Conservation (phyloP, 2,797 vertebrate genomes). For the Paratrypauchen microcephalus region DNA sequence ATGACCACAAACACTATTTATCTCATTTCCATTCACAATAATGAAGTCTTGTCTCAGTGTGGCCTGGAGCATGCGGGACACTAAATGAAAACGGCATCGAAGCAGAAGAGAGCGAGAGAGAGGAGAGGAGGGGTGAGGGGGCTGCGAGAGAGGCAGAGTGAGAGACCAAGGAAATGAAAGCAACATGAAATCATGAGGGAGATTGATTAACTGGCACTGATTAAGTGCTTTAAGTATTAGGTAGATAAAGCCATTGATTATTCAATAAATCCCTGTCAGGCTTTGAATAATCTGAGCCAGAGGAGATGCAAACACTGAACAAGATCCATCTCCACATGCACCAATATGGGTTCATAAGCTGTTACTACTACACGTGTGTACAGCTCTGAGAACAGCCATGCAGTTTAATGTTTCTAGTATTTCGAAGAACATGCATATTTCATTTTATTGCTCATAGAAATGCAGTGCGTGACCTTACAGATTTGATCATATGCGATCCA, state of each 20-base stretch:
- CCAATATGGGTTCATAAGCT: constrained; percentile 36
- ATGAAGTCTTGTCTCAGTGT: constrained; percentile 36
- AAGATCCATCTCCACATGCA: constrained; percentile 63
- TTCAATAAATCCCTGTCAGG: constrained; percentile 85
- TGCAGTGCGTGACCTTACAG: neutral
- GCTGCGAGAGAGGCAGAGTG: constrained; percentile 23
- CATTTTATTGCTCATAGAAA: no score
- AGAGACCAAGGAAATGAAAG: constrained; percentile 68
- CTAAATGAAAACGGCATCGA: constrained; percentile 15
- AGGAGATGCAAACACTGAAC: constrained; percentile 77
- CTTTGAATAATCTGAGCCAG: constrained; percentile 69
- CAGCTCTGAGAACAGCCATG: neutral
- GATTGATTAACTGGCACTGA: constrained; percentile 87
- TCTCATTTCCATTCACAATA: constrained; percentile 43
- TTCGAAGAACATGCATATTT: no score
- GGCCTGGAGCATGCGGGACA: constrained; percentile 33
- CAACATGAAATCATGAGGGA: constrained; percentile 75
- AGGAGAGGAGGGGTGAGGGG: constrained; percentile 13
- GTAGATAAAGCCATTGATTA: constrained; percentile 92
- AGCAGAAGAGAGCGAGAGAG: constrained; percentile 16
- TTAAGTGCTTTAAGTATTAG: constrained; percentile 86
- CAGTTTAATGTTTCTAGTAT: no score
- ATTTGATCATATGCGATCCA: neutral
- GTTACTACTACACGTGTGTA: constrained; percentile 20
- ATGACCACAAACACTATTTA: constrained; percentile 58